Percentiles rank a stretch among this genome's conserved stretches.
Conservation (phyloP, 2,797 vertebrate species). For the Sebastes paucispinis region DNA sequence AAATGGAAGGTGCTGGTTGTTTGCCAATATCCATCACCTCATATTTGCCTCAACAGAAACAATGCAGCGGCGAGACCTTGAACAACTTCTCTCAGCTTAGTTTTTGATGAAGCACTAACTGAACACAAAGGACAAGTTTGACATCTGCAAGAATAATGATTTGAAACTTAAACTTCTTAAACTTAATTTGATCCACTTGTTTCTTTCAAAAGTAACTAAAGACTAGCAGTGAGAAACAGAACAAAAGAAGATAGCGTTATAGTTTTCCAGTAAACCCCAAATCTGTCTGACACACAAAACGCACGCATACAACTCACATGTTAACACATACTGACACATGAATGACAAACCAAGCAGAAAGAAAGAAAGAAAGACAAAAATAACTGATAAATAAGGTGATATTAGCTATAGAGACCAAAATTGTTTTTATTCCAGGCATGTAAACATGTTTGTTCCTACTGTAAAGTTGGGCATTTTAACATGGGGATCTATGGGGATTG, state of each 20-base stretch:
- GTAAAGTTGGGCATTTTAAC: too few relatives aligned
- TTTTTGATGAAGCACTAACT: neutral
- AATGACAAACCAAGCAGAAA: too few relatives aligned
- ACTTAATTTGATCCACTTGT: neutral
- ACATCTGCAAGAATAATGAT: neutral
- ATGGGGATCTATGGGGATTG: too few relatives aligned
- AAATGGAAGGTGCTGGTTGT: conserved; percentile 17
- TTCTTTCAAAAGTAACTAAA: neutral
- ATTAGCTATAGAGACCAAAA: too few relatives aligned
- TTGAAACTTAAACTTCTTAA: neutral
- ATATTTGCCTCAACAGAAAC: conserved; percentile 11
- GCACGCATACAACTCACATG: neutral
- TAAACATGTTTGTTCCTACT: too few relatives aligned
- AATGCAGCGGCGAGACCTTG: neutral
- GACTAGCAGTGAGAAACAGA: neutral
- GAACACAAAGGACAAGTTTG: neutral
- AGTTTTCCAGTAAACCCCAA: neutral
- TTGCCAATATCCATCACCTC: conserved; percentile 15
- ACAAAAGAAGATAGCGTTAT: neutral
- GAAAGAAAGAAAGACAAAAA: too few relatives aligned
- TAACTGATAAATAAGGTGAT: too few relatives aligned
- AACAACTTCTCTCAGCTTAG: neutral
- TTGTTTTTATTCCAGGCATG: fast-evolving
- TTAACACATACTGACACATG: neutral
- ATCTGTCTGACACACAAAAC: neutral